Percentiles rank a stretch among this genome's conserved stretches.
These are phyloP conservation scores for Hyposoter dolosus DNA, from an alignment of 2,888 invertebrate species.

Conservation along the genomic window DNA sequence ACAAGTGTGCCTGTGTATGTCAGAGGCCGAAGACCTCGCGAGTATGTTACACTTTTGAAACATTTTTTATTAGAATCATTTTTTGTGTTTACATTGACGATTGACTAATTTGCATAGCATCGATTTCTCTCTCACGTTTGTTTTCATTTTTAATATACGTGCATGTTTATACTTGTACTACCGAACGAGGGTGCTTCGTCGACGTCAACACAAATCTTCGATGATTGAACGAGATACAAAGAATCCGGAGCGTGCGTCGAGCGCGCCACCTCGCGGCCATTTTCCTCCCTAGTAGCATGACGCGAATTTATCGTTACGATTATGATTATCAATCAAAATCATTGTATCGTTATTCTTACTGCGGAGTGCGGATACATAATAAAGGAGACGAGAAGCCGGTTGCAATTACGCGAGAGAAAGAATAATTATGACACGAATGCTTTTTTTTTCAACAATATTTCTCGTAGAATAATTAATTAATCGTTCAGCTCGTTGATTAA, in stretches of 20 bases:
- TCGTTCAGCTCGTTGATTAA: background rate
- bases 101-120: background rate
- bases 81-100: background rate
- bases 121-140: background rate
- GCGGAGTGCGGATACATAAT: background rate
- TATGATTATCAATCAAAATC: background rate
- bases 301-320: background rate
- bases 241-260: background rate
- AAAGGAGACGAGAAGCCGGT: background rate
- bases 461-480: background rate
- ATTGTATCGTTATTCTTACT: background rate
- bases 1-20: slow-evolving; percentile 37
- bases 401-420: background rate
- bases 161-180: too few relatives aligned
- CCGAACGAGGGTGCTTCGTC: background rate
- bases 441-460: background rate
- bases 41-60: slow-evolving; percentile 25
- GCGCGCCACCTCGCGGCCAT: slow-evolving; percentile 3
- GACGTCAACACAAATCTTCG: background rate
- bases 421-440: background rate
- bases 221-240: background rate
- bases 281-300: background rate
- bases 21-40: slow-evolving; percentile 50
- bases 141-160: background rate
- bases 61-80: background rate